Conservation (phyloP, 2,797 vertebrate species). For the Clarias pachynema region DNA sequence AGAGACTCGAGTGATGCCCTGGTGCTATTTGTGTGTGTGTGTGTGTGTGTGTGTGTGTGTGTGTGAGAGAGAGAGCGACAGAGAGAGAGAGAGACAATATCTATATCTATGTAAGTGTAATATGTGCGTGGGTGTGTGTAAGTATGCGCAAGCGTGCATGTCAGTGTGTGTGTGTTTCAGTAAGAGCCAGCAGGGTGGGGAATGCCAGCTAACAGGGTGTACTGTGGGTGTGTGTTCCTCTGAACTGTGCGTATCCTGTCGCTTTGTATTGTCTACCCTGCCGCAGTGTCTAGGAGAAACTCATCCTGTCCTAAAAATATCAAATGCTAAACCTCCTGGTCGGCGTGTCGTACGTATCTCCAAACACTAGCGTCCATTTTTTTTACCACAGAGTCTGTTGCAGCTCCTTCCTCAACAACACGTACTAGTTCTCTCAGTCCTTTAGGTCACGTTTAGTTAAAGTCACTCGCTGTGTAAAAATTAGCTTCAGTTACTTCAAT, state of each 20-base stretch:
- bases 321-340: background rate
- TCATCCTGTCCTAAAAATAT: background rate
- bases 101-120: background rate
- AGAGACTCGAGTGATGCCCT: background rate
- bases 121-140: background rate
- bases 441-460: background rate
- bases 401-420: background rate
- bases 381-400: too few relatives aligned
- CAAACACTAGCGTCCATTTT: background rate
- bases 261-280: background rate
- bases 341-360: background rate
- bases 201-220: constrained; percentile 28
- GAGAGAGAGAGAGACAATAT: background rate
- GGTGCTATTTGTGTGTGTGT: background rate
- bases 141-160: background rate
- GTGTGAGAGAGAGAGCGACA: background rate
- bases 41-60: constrained; percentile 7
- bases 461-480: too few relatives aligned
- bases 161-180: constrained; percentile 8
- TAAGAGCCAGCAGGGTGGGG: background rate
- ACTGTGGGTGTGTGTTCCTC: constrained; percentile 19
- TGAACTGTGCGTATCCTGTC: constrained; percentile 23
- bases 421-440: background rate
- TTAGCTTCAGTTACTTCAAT: background rate
- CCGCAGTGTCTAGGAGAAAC: background rate